Conservation (phyloP, 2,113 vertebrate genomes). For the Donacobius atricapilla region DNA sequence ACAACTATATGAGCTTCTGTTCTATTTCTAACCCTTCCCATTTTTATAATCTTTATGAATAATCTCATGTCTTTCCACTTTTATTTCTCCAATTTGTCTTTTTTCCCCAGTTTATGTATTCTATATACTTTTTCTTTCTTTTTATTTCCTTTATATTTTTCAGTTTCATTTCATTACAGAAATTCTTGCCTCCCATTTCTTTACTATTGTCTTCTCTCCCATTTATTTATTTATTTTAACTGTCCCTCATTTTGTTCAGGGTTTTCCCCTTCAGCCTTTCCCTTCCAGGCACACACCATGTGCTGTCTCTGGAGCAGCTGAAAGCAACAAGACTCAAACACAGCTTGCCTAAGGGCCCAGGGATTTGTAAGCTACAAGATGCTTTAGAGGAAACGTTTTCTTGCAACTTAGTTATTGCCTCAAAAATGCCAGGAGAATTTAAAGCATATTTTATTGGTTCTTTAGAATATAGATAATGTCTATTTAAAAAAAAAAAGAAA, state of each 20-base stretch:
- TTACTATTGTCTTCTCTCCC: neutral
- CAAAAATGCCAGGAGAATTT: constrained; percentile 37
- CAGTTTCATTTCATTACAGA: neutral
- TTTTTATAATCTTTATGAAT: neutral
- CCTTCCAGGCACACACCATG: neutral
- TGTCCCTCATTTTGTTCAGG: neutral
- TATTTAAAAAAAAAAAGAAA: neutral
- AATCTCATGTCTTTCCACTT: neutral
- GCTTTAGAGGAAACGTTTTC: constrained; percentile 46
- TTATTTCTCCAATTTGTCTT: neutral
- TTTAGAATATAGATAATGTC: constrained; percentile 12
- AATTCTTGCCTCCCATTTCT: neutral
- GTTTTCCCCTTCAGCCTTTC: neutral
- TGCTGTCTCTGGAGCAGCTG: neutral
- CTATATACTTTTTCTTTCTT: neutral
- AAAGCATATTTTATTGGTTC: constrained; percentile 25
- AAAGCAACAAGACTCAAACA: constrained; percentile 25
- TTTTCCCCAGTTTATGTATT: neutral
- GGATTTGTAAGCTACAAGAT: constrained; percentile 53
- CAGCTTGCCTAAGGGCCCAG: neutral
- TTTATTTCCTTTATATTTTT: neutral
- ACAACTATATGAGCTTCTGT: neutral
- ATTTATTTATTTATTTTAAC: neutral
- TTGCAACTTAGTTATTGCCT: constrained; percentile 56
- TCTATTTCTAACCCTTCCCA: neutral